Conservation (phyloP, 2,888 invertebrate species). For the Sphecodes monilicornis region DNA sequence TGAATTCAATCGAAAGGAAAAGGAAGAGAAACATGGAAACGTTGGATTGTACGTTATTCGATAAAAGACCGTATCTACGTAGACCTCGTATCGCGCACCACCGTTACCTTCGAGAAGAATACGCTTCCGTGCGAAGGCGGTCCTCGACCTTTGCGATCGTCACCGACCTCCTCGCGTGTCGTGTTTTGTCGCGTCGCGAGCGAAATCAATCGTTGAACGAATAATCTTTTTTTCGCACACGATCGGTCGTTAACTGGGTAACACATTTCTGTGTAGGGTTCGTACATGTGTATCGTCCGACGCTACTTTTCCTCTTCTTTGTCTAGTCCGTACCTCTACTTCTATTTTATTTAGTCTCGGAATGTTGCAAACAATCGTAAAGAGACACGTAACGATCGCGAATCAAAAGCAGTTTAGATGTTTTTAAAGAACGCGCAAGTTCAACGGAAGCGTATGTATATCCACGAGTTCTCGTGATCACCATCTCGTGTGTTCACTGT, state of each 20-base stretch:
- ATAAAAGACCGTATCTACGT: not conserved
- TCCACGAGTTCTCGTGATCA: conserved; percentile 29
- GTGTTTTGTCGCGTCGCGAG: not conserved
- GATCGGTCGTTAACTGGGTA: not conserved
- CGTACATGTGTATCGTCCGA: not conserved
- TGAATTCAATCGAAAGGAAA: conserved; percentile 75
- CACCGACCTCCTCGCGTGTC: not conserved
- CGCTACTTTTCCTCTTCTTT: not conserved
- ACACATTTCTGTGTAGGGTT: not conserved
- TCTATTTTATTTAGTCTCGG: not conserved
- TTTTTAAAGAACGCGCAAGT: not conserved
- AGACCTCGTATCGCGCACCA: not conserved
- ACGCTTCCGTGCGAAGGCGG: not conserved
- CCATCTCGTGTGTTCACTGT: conserved; percentile 20
- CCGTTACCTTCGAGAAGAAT: not conserved
- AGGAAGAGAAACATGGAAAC: conserved; percentile 57
- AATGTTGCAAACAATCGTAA: not conserved
- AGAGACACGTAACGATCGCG: not conserved
- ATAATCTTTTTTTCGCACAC: not conserved
- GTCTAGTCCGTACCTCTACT: conserved; percentile 38
- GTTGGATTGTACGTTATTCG: not conserved
- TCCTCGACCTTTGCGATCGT: not conserved
- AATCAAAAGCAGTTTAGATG: not conserved
- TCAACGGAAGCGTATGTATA: not conserved
- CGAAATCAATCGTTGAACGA: not conserved